Evolutionary conservation across 1,140 invertebrate genomes (phyloP), one percentile per base, ranked within the genome.

Genomic region (Sminthurides bifidus): DNA sequence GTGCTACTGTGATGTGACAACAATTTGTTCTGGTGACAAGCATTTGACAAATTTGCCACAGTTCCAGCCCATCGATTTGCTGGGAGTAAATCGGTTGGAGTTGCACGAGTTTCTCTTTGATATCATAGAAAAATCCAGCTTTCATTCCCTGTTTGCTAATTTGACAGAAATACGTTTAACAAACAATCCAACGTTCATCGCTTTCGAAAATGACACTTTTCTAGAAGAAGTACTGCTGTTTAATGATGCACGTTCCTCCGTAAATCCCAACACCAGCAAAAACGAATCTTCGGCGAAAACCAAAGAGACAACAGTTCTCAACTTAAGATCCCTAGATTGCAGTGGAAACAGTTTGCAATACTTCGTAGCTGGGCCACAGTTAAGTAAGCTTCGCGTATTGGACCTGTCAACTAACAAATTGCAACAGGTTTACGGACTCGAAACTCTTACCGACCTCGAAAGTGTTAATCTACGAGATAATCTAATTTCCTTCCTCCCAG

Each of bases 341-440:
- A 63, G 61, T 53, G 44, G 54, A 23, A 63, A 63, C 52, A 54
- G 52, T 30, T 44, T 63, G 46, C 45, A 23, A 40, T 57, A 59
- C 48, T 63, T 63, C 54, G 53, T 54, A 21, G 56, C 54, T 37
- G 57, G 56, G 26, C 26, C 21, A 10, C 40, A 38, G 15, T 58
- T 75, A 12, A n/a, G 50, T 12, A 58, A 64, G 17, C 59, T 77
- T 19, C 60, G 65, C 23, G 68, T 69, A 45, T 65, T 77, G n/a
- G 70, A 73, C 46, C 63, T 77, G 19, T 70, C 71, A 5, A 65
- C 68, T 19, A 77, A 76, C 62, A 63, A 63, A 10, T 56, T 77
- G 10, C 60, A 52, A 40, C 63, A 59, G 41, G 63, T 76, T 40
- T 68, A 68, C 8, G 60, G 66, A 14, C 52, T 63, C 17, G 35